Conservation (phyloP, 2,888 invertebrate genomes). For the Mayetiola destructor region DNA sequence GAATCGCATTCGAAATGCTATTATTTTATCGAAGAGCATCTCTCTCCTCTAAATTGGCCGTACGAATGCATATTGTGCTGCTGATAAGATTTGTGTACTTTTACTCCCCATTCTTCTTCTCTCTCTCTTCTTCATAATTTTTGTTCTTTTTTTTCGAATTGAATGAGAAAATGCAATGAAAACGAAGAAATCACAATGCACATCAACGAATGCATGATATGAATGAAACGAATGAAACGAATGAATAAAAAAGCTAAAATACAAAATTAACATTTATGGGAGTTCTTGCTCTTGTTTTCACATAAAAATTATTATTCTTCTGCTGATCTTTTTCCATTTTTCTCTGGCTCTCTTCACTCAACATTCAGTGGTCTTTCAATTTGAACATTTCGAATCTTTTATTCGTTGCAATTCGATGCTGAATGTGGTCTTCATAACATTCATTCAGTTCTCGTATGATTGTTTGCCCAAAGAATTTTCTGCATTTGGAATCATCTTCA, state of each 20-base stretch:
- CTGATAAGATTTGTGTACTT: constrained; percentile 12
- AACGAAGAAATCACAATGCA: too few species aligned
- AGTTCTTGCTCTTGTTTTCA: constrained; percentile 13
- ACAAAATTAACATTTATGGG: constrained; percentile 12
- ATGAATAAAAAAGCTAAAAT: neutral
- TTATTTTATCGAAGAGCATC: constrained; percentile 13
- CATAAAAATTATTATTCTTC: constrained; percentile 12
- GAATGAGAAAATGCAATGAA: too few species aligned
- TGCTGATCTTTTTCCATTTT: constrained; percentile 3
- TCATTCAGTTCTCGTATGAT: too few species aligned
- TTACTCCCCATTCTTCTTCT: too few species aligned
- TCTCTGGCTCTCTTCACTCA: neutral
- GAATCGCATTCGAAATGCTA: constrained; percentile 13
- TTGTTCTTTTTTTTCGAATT: too few species aligned
- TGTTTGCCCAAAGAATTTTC: too few species aligned
- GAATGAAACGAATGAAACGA: neutral
- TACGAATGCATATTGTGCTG: constrained; percentile 11
- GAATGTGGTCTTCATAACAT: too few species aligned
- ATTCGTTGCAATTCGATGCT: too few species aligned
- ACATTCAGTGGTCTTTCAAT: too few species aligned
- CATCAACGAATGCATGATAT: neutral
- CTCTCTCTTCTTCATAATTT: too few species aligned
- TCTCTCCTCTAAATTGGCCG: constrained; percentile 10
- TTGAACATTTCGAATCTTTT: too few species aligned
- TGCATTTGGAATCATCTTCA: constrained; percentile 5